A percentile compares a stretch with the other conserved stretches of the same genome.
phyloP scores from a whole-genome alignment of 35 echinoderm and acorn worm species.

The Nesometra sesokonis region DNA sequence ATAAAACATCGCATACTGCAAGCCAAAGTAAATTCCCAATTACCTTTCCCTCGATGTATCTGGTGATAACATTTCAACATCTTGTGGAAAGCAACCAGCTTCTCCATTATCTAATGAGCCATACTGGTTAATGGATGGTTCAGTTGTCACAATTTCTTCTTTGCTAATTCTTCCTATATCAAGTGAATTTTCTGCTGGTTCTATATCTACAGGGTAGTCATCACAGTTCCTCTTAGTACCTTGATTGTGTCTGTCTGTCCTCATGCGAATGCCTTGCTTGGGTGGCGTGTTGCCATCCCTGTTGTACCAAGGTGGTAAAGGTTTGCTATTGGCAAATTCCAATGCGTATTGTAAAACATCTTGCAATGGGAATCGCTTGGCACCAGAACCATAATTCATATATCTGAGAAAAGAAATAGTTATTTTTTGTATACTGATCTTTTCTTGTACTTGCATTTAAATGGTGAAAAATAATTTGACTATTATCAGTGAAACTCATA shows the following conservation, averaged over 20 bases:
- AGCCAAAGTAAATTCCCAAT: not conserved
- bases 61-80: not conserved
- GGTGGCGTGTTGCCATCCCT: not conserved
- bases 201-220: not conserved
- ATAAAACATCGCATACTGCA: no score
- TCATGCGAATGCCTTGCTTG: not conserved
- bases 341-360: constrained; percentile 89
- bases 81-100: not conserved
- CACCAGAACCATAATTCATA: constrained; percentile 79
- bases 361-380: constrained; percentile 79
- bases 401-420: constrained; percentile 23
- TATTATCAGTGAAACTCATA: no score
- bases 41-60: not conserved
- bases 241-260: not conserved
- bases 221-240: not conserved
- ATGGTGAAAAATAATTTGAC: no score
- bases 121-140: not conserved
- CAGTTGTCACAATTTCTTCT: not conserved
- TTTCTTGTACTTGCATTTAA: no score
- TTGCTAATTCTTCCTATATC: not conserved
- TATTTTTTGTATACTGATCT: no score
- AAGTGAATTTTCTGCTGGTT: not conserved
- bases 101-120: not conserved
- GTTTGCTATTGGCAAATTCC: constrained; percentile 84
- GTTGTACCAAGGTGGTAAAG: not conserved